phyloP scores from a whole-genome alignment of 2,888 invertebrate genomes.

The Opisthograptis luteolata region DNA sequence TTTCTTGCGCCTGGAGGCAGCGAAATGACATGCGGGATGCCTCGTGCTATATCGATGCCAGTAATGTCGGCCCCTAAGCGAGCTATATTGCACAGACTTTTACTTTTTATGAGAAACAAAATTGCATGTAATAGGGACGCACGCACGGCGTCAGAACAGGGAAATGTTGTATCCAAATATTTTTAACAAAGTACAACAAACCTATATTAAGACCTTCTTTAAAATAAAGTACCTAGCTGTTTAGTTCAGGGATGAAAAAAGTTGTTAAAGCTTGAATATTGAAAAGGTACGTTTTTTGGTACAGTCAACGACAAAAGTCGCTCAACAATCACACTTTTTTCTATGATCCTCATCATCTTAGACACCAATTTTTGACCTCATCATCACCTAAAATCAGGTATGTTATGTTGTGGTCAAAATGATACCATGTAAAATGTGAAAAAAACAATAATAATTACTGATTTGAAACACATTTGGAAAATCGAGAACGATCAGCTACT shows the following conservation, averaged over 20 bases:
- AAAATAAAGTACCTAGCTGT: conserved; percentile 2
- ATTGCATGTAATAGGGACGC: conserved; percentile 4
- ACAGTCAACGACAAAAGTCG: too few relatives aligned
- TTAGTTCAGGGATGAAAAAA: conserved; percentile 6
- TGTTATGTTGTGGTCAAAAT: too few relatives aligned
- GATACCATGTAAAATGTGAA: too few relatives aligned
- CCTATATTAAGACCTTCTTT: too few relatives aligned
- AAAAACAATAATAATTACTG: too few relatives aligned
- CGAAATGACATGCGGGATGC: conserved; percentile 72
- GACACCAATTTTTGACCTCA: too few relatives aligned
- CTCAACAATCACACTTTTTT: too few relatives aligned
- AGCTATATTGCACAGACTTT: conserved; percentile 33
- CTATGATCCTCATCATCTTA: too few relatives aligned
- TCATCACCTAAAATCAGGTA: too few relatives aligned
- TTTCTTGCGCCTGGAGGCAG: conserved; percentile 76
- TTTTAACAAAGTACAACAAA: not conserved
- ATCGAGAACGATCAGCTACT: too few relatives aligned
- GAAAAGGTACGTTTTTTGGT: conserved; percentile 17
- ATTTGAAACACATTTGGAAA: too few relatives aligned
- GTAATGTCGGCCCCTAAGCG: conserved; percentile 61
- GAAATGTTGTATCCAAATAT: not conserved
- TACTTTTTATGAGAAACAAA: conserved; percentile 2
- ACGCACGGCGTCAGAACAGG: not conserved
- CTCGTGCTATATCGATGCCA: conserved; percentile 67
- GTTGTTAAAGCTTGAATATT: conserved; percentile 4